Evolutionary conservation across 1,140 invertebrate species (phyloP), one percentile per base, ranked within the genome.

Genomic region (Arctopsyche grandis): DNA sequence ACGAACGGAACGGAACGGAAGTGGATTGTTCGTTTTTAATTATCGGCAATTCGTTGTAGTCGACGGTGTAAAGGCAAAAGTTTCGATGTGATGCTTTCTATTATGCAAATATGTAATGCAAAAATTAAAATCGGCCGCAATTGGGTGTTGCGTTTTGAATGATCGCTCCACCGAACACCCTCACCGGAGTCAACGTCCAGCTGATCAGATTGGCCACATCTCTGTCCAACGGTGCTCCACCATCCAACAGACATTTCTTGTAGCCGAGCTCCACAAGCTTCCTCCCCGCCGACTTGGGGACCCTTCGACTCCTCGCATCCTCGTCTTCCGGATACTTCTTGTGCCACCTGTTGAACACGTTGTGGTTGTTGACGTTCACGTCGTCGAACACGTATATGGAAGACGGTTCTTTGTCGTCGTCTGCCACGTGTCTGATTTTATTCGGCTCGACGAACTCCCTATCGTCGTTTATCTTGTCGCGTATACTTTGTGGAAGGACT

Each of bases 131-230:
- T 38, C 85, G 26, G 0, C 86, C 86, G 81, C 90, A 91, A 71
- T 87, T 83, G 26, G 85, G 85, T 3, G 84, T 73, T 0, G 87
- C 88, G 69, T 84, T 87, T 83, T 89, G 90, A 14, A 91, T 73
- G 38, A 88, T 84, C 10, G 90, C 90, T n/a, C 90, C 90, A 58
- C 90, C 90, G 80, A 90, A 91, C 0, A 91, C 86, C 14, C 85
- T 84, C 1, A 91, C 89, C 0, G 89, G 87, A 0, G 89, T 91
- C 79, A 87, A 86, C 0, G 87, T 89, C 90, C 90, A 91, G 14
- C 88, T 90, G 16, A 91, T 86, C 14, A 90, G 80, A 26, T 69
- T 82, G 80, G 90, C 86, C 24, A 83, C 60, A 0, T 85, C 70
- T 0, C 85, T 86, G 9, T 85, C 85, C n/a, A 91, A 81, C 0